phyloP scores from a whole-genome alignment of 2,888 invertebrate genomes.

The Bruchidius siliquastri region DNA sequence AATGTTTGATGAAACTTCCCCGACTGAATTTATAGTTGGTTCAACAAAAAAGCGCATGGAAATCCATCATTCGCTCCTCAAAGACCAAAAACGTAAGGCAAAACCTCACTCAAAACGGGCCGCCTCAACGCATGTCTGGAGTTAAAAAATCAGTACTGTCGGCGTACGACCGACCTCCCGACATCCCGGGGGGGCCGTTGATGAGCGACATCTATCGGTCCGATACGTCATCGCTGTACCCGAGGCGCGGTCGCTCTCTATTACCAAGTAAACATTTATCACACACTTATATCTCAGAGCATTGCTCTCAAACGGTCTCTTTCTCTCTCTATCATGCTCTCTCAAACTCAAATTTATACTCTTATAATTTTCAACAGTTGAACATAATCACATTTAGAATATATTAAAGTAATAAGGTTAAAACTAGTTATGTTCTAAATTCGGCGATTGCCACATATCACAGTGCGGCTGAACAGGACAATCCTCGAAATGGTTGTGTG shows the following conservation, averaged over 20 bases:
- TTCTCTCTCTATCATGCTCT: constrained; percentile 1
- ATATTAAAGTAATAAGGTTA: constrained; percentile 34
- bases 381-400: constrained; percentile 47
- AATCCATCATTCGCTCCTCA: not conserved
- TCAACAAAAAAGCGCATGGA: not conserved
- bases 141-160: constrained; percentile 31
- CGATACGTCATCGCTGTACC: not conserved
- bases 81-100: not conserved
- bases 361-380: constrained; percentile 41
- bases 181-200: not conserved
- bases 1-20: too few species aligned
- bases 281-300: constrained; percentile 35
- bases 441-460: constrained; percentile 31
- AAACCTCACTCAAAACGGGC: constrained; percentile 1
- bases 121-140: not conserved
- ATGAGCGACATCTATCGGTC: not conserved
- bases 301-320: constrained; percentile 28
- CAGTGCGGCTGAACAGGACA: constrained; percentile 51
- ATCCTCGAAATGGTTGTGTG: constrained; percentile 21
- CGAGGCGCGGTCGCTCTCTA: not conserved
- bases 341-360: constrained; percentile 44
- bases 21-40: not conserved
- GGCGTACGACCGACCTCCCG: constrained; percentile 3
- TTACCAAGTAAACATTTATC: constrained; percentile 29
- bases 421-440: constrained; percentile 37